phyloP scores from a whole-genome alignment of 2,888 invertebrate genomes.

The Trimorus sp. region DNA sequence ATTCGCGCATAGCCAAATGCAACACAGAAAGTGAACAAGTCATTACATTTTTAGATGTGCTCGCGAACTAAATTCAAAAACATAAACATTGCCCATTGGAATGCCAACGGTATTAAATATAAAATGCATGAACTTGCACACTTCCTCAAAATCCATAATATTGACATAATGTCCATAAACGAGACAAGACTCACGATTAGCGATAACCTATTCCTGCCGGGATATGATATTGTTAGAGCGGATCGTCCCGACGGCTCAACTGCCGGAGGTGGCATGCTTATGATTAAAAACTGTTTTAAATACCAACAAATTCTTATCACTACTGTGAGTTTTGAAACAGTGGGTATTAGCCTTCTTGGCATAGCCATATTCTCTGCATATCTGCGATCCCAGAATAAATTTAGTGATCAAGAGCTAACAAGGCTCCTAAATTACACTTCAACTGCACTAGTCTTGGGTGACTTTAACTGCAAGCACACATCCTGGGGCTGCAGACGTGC shows the following conservation, averaged over 20 bases:
- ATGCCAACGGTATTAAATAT: constrained; percentile 29
- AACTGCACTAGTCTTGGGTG: too few species aligned
- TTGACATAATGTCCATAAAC: constrained; percentile 21
- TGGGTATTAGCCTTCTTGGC: too few species aligned
- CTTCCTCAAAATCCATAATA: constrained; percentile 17
- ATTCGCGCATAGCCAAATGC: neutral
- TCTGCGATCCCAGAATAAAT: too few species aligned
- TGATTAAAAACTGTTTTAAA: too few species aligned
- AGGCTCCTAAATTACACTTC: too few species aligned
- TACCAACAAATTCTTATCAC: too few species aligned
- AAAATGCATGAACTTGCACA: constrained; percentile 27
- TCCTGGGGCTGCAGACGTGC: too few species aligned
- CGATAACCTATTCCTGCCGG: neutral
- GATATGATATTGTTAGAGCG: neutral
- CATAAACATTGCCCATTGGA: constrained; percentile 36
- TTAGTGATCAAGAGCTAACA: too few species aligned
- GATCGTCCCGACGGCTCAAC: neutral
- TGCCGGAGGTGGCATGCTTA: neutral
- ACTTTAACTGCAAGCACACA: too few species aligned
- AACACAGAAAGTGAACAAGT: constrained; percentile 11
- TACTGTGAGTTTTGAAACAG: too few species aligned
- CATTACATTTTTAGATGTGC: constrained; percentile 6
- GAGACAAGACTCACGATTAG: constrained; percentile 15
- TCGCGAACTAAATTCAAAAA: neutral
- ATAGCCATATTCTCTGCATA: too few species aligned